A percentile compares a stretch with the other conserved stretches of the same genome.
These are phyloP conservation scores for Matsumyia berberina DNA, from an alignment of 2,888 invertebrate genomes.

Conservation along the genomic window DNA sequence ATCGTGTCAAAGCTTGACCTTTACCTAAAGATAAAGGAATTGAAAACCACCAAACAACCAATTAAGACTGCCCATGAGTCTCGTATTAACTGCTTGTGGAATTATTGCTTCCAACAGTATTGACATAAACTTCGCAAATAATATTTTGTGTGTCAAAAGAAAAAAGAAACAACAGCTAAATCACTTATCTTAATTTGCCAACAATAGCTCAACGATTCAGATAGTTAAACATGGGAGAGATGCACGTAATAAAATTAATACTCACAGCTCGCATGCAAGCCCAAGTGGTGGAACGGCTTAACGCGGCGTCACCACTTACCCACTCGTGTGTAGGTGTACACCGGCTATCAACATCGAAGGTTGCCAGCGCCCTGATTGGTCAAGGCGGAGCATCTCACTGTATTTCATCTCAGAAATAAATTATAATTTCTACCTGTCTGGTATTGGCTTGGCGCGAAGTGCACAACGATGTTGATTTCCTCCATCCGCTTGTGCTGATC, in stretches of 20 bases:
- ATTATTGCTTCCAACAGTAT: not conserved
- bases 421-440: conserved; percentile 75
- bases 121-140: not conserved
- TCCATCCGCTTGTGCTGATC: conserved; percentile 66
- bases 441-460: conserved; percentile 69
- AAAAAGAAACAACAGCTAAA: conserved; percentile 5
- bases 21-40: too few species aligned
- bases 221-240: conserved; percentile 56
- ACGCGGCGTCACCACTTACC: conserved; percentile 5
- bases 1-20: too few species aligned
- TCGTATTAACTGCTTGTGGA: not conserved
- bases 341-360: conserved; percentile 61
- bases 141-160: not conserved
- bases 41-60: too few species aligned
- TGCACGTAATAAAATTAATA: conserved; percentile 62
- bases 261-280: conserved; percentile 35
- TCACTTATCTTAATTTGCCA: conserved; percentile 39
- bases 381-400: conserved; percentile 74
- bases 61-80: too few species aligned
- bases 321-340: conserved; percentile 59
- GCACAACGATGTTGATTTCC: conserved; percentile 62
- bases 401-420: conserved; percentile 73
- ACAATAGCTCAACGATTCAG: conserved; percentile 29
- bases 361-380: conserved; percentile 72
- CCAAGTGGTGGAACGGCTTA: conserved; percentile 8